Conservation (phyloP, 2,888 invertebrate species). For the Tethea ocularis region DNA sequence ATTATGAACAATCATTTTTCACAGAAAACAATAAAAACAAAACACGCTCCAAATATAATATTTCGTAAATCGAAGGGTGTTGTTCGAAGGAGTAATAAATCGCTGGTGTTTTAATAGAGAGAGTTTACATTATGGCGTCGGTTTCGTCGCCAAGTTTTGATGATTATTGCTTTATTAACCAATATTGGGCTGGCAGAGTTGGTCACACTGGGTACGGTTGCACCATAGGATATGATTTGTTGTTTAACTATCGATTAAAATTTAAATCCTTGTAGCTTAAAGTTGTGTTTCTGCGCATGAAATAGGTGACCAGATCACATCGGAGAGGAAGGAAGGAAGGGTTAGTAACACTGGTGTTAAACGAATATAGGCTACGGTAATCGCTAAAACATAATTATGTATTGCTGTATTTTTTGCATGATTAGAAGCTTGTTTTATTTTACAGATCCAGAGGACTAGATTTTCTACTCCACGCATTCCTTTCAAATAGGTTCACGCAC, state of each 20-base stretch:
- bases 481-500: too few species aligned
- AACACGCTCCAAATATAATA: slow-evolving; percentile 28
- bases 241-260: not conserved
- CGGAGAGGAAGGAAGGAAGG: too few species aligned
- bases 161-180: slow-evolving; percentile 83
- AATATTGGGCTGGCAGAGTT: slow-evolving; percentile 73
- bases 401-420: too few species aligned
- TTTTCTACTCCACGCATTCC: too few species aligned
- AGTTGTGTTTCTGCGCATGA: too few species aligned
- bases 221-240: slow-evolving; percentile 18
- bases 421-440: too few species aligned
- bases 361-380: too few species aligned
- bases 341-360: too few species aligned
- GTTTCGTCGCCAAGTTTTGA: slow-evolving; percentile 74
- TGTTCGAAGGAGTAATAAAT: slow-evolving; percentile 11
- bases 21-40: not conserved
- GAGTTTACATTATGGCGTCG: slow-evolving; percentile 57
- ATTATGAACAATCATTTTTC: not conserved
- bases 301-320: too few species aligned
- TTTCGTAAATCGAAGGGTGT: not conserved
- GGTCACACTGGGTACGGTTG: slow-evolving; percentile 25
- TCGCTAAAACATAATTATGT: too few species aligned
- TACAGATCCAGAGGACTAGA: too few species aligned
- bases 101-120: slow-evolving; percentile 38
- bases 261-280: not conserved